Evolutionary conservation across 2,888 invertebrate species (phyloP).

Genomic region (Tigriopus californicus): DNA sequence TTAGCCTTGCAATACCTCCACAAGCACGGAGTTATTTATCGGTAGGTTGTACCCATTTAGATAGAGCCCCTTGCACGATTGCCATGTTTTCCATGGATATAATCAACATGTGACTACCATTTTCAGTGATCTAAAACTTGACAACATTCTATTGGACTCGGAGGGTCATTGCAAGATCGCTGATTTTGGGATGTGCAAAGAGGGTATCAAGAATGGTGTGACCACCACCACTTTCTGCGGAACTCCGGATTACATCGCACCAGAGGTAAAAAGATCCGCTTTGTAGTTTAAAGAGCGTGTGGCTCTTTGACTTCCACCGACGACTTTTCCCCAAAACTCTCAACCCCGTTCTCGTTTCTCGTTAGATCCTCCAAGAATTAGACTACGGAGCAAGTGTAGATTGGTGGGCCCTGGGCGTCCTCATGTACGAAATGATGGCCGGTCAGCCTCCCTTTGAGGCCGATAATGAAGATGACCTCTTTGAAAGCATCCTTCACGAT

Average conservation of each 20-base stretch:
- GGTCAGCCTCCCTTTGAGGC: constrained; percentile 99
- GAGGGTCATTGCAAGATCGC: constrained; percentile 88
- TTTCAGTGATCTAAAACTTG: constrained; percentile 79
- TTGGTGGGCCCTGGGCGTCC: constrained; percentile 86
- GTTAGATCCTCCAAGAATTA: constrained; percentile 66
- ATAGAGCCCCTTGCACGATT: not conserved
- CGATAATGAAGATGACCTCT: constrained; percentile 97
- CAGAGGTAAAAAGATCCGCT: constrained; percentile 42
- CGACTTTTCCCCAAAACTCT: not conserved
- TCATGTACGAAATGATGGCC: constrained; percentile 99
- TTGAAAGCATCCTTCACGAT: constrained; percentile 93
- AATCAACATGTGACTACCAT: no score
- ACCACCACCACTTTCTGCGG: constrained; percentile 96
- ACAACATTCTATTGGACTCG: constrained; percentile 88
- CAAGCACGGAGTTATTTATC: constrained; percentile 85
- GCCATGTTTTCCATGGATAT: constrained; percentile 1
- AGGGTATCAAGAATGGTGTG: constrained; percentile 68
- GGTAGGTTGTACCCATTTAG: constrained; percentile 27
- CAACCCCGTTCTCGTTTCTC: constrained; percentile 4
- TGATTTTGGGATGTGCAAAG: constrained; percentile 98
- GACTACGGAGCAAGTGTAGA: constrained; percentile 36
- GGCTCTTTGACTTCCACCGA: not conserved
- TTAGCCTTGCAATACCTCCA: constrained; percentile 93
- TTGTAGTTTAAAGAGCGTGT: no score
- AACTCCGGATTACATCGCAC: constrained; percentile 98